Evolutionary conservation across 2,113 vertebrate genomes (phyloP).

Genomic region (Cavia porcellus): DNA sequence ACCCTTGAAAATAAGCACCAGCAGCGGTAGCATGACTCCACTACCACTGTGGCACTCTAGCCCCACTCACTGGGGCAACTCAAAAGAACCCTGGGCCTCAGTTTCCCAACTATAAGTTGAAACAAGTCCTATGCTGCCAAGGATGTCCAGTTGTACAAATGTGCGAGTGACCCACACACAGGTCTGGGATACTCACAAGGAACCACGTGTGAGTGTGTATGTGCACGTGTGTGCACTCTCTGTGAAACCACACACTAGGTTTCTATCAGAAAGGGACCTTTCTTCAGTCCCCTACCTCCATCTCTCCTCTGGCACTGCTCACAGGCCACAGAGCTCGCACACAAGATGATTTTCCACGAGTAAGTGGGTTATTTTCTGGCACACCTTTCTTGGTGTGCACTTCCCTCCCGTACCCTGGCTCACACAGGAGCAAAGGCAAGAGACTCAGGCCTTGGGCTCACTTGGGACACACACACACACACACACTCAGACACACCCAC

Average conservation of each 20-base stretch:
- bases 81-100: no score
- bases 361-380: constrained; percentile 15
- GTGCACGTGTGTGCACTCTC: no score
- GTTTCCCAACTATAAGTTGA: neutral
- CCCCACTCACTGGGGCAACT: neutral
- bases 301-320: neutral
- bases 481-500: no score
- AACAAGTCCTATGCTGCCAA: neutral
- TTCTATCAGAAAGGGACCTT: neutral
- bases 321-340: neutral
- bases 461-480: rapidly evolving
- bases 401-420: neutral
- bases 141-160: rapidly evolving
- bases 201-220: rapidly evolving
- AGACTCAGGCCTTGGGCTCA: neutral
- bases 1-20: neutral
- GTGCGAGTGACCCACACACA: rapidly evolving
- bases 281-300: neutral
- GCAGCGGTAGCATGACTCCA: neutral
- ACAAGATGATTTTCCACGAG: neutral
- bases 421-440: neutral
- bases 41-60: neutral
- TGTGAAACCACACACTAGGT: no score
- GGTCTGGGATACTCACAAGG: rapidly evolving
- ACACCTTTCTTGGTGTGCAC: neutral